Evolutionary conservation across 2,113 vertebrate genomes (phyloP).

Genomic region (Malurus cyaneus): DNA sequence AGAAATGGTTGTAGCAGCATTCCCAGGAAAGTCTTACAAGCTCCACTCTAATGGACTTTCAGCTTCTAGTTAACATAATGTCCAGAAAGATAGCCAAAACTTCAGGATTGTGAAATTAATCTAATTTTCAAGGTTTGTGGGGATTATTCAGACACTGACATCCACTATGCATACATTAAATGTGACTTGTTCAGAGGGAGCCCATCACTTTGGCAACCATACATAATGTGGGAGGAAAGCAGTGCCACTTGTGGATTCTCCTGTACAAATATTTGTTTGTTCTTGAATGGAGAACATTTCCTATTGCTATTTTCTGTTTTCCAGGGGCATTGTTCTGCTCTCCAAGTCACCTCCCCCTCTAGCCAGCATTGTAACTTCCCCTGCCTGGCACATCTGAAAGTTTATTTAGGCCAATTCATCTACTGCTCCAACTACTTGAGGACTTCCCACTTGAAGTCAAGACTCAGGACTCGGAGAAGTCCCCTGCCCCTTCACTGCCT

Average conservation of each 20-base stretch:
- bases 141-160: background rate
- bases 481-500: background rate
- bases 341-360: slow-evolving; percentile 12
- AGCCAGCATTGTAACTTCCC: background rate
- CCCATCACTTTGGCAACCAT: background rate
- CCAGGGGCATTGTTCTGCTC: background rate
- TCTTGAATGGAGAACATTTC: background rate
- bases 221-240: background rate
- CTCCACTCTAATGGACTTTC: background rate
- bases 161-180: background rate
- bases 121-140: background rate
- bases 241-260: background rate
- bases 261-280: background rate
- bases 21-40: background rate
- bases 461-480: fast-evolving
- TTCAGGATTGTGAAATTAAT: background rate
- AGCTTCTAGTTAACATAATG: background rate
- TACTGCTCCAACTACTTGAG: background rate
- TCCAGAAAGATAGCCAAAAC: background rate
- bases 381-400: background rate
- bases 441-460: background rate
- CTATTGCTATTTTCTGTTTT: slow-evolving; percentile 34
- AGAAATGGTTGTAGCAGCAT: background rate
- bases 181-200: background rate
- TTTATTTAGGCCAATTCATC: background rate